These are phyloP conservation scores for Cacoxenus indagator DNA, from an alignment of 2,888 invertebrate genomes.

Conservation along the genomic window DNA sequence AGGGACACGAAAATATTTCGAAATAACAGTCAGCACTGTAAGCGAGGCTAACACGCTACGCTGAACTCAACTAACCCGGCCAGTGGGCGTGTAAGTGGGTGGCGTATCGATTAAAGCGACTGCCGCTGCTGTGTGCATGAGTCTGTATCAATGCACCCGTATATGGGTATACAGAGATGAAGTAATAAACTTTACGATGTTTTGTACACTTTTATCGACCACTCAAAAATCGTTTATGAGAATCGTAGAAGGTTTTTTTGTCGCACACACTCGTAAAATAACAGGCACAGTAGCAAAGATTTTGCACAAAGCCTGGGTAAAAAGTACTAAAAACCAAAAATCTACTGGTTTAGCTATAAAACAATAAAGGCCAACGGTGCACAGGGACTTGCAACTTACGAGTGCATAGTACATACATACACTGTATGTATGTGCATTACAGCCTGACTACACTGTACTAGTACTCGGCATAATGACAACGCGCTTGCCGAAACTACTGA, in stretches of 20 bases:
- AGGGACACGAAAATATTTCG: slow-evolving; percentile 11
- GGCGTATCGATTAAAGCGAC: neutral
- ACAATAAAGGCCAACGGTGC: slow-evolving; percentile 50
- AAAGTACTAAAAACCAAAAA: no score
- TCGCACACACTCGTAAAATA: neutral
- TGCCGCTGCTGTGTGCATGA: neutral
- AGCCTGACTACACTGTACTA: neutral
- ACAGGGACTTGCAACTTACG: no score
- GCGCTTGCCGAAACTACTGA: neutral
- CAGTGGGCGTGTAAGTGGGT: neutral
- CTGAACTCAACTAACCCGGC: neutral
- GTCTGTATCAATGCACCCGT: neutral
- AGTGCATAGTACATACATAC: neutral
- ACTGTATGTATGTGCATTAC: neutral
- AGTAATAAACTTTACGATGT: slow-evolving; percentile 42
- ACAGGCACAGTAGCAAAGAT: neutral
- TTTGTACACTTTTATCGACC: slow-evolving; percentile 55
- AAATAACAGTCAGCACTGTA: neutral
- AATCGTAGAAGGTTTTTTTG: slow-evolving; percentile 38
- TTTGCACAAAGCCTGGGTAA: no score
- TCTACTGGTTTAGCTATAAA: slow-evolving; percentile 36
- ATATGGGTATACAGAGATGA: neutral
- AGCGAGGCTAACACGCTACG: neutral
- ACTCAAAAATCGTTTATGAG: slow-evolving; percentile 66
- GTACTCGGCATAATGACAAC: neutral